phyloP scores from a whole-genome alignment of 92 coral and sea anemone genomes.

The Micromussa lordhowensis region DNA sequence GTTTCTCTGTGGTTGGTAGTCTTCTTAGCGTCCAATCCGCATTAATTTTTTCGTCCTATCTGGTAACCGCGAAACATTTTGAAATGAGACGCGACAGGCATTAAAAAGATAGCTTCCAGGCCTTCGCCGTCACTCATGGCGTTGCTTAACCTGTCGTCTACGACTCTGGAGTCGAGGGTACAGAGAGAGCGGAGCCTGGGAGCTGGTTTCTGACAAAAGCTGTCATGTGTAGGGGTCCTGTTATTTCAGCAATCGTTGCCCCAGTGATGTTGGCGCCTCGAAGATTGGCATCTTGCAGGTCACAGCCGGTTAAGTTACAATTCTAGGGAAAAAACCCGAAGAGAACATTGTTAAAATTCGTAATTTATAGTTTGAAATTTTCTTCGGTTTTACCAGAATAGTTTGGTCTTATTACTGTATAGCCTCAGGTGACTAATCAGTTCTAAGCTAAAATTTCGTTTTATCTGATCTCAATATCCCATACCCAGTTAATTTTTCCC shows the following conservation, averaged over 20 bases:
- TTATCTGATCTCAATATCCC: no score
- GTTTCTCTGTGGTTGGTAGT: neutral
- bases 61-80: neutral
- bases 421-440: no score
- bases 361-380: no score
- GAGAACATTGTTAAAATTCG: neutral
- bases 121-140: neutral
- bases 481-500: no score
- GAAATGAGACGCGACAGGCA: neutral
- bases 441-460: no score
- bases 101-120: neutral
- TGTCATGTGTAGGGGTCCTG: slow-evolving; percentile 93
- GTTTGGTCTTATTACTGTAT: no score
- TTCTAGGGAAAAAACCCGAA: slow-evolving; percentile 62
- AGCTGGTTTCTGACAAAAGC: slow-evolving; percentile 57
- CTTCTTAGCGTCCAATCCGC: neutral
- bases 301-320: slow-evolving; percentile 96
- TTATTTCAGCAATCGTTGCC: slow-evolving; percentile 84
- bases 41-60: neutral
- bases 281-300: slow-evolving; percentile 91
- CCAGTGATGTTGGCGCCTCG: slow-evolving; percentile 94
- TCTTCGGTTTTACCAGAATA: no score
- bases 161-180: slow-evolving; percentile 37
- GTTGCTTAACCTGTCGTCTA: neutral
- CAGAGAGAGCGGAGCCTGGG: slow-evolving; percentile 35